Percentiles rank a stretch among this genome's conserved stretches.
phyloP scores from a whole-genome alignment of 2,888 invertebrate species.

The Dolichomitus sp. region DNA sequence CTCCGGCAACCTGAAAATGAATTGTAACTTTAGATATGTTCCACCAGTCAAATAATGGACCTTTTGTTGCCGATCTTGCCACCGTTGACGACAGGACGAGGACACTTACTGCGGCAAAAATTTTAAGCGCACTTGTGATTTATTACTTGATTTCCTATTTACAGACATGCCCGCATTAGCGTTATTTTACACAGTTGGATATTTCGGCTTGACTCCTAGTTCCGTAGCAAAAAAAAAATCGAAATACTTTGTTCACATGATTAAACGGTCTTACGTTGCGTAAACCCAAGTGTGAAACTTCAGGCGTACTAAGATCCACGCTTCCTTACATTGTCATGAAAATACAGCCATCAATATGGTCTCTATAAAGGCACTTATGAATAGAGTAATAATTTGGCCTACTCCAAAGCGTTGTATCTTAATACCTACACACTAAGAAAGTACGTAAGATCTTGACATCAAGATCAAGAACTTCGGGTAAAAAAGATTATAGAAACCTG shows the following conservation, averaged over 20 bases:
- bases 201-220: background rate
- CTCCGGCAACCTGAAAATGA: conserved; percentile 66
- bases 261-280: conserved; percentile 5
- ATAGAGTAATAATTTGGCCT: conserved; percentile 19
- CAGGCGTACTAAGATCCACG: background rate
- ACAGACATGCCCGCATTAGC: conserved; percentile 3
- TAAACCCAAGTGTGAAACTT: background rate
- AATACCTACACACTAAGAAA: conserved; percentile 13
- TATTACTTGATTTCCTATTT: conserved; percentile 41
- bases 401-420: conserved; percentile 5
- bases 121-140: conserved; percentile 32
- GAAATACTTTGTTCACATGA: conserved; percentile 7
- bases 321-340: background rate
- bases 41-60: conserved; percentile 20
- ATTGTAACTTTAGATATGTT: conserved; percentile 69
- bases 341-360: background rate
- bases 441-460: conserved; percentile 12
- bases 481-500: background rate
- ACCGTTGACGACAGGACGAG: conserved; percentile 10
- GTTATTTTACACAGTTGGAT: background rate
- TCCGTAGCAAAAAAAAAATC: background rate
- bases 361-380: conserved; percentile 39
- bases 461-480: conserved; percentile 10
- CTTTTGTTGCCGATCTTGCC: conserved; percentile 8
- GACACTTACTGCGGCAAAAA: conserved; percentile 45